These are phyloP conservation scores for Salminus brasiliensis DNA, from an alignment of 2,113 vertebrate genomes.

Conservation along the genomic window DNA sequence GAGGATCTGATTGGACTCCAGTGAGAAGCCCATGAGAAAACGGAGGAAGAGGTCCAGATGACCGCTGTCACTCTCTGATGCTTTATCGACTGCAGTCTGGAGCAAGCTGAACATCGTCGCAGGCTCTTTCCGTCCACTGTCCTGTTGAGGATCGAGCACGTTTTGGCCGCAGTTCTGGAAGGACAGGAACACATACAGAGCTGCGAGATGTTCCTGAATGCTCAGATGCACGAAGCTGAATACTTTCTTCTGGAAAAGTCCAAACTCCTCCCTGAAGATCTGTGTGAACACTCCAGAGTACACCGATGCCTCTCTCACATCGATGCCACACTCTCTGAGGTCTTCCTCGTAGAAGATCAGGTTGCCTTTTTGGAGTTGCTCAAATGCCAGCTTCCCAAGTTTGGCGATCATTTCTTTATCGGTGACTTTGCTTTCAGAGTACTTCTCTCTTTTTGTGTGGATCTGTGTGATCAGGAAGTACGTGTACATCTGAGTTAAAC, in stretches of 20 bases:
- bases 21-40: constrained; percentile 39
- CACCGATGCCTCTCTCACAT: constrained; percentile 27
- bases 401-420: constrained; percentile 31
- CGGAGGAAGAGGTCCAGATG: constrained; percentile 34
- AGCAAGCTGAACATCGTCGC: background rate
- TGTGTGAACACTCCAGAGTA: constrained; percentile 34
- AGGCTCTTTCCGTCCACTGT: background rate
- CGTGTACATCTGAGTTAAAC: constrained; percentile 33
- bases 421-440: background rate
- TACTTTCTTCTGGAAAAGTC: constrained; percentile 19
- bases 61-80: background rate
- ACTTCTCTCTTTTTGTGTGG: constrained; percentile 10
- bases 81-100: constrained; percentile 2
- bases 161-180: background rate
- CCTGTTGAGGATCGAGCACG: background rate
- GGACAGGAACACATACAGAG: constrained; percentile 33
- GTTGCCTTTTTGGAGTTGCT: constrained; percentile 31
- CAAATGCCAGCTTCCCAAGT: constrained; percentile 32
- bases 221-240: constrained; percentile 46
- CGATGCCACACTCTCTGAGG: constrained; percentile 34
- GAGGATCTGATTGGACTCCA: constrained; percentile 26
- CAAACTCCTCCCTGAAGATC: constrained; percentile 42
- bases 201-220: constrained; percentile 43
- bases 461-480: constrained; percentile 32
- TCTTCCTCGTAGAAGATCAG: constrained; percentile 34